A percentile compares a stretch with the other conserved stretches of the same genome.
Evolutionary conservation across 2,888 invertebrate species (phyloP).

Genomic region (Drosophila nigritarsus): DNA sequence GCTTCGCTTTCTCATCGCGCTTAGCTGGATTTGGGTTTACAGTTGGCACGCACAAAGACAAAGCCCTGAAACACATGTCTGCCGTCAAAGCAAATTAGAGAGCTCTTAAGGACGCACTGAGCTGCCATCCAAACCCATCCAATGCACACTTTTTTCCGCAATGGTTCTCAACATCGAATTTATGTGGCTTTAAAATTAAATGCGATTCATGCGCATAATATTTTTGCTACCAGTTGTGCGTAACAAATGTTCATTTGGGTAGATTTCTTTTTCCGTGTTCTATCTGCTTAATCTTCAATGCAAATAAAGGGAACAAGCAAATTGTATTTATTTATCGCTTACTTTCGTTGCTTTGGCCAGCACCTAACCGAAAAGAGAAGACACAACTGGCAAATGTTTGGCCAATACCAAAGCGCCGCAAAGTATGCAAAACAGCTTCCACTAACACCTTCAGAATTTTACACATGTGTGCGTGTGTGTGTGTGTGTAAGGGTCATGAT

Average conservation of each 20-base stretch:
- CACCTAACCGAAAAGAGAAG: slow-evolving; percentile 31
- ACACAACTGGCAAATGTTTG: slow-evolving; percentile 67
- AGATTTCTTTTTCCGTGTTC: slow-evolving; percentile 55
- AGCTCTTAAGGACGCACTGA: slow-evolving; percentile 50
- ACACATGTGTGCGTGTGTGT: not conserved
- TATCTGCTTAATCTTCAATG: slow-evolving; percentile 73
- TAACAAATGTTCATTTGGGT: slow-evolving; percentile 45
- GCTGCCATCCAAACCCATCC: not conserved
- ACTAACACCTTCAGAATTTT: slow-evolving; percentile 66
- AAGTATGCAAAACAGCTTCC: slow-evolving; percentile 78
- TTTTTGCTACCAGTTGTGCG: slow-evolving; percentile 32
- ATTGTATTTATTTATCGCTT: slow-evolving; percentile 81
- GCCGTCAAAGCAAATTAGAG: slow-evolving; percentile 76
- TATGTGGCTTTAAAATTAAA: slow-evolving; percentile 47
- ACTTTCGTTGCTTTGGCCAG: slow-evolving; percentile 65
- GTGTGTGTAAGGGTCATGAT: slow-evolving; percentile 71
- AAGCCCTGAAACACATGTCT: slow-evolving; percentile 73
- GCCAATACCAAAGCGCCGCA: slow-evolving; percentile 63
- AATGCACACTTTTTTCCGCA: not conserved
- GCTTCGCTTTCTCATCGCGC: slow-evolving; percentile 53
- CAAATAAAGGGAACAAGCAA: slow-evolving; percentile 70
- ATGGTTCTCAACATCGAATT: slow-evolving; percentile 10
- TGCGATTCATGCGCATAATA: slow-evolving; percentile 22
- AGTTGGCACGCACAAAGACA: slow-evolving; percentile 76
- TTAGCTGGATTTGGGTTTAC: slow-evolving; percentile 65